A percentile compares a stretch with the other conserved stretches of the same genome.
Conservation (phyloP, 2,113 vertebrate genomes). For the Entosphenus tridentatus region DNA sequence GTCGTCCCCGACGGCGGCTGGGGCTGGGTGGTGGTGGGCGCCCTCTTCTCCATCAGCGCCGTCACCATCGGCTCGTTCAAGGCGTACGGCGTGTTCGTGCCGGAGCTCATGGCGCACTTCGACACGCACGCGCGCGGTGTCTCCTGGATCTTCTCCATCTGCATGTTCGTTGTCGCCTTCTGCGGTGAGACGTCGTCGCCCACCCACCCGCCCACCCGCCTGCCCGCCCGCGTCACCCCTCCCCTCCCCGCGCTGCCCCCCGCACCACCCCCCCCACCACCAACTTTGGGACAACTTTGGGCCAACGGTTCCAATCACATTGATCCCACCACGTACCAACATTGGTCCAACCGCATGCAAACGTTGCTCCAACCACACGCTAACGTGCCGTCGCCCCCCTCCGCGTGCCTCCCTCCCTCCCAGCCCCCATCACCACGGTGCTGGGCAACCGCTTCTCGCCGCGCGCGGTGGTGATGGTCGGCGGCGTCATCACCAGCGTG, state of each 20-base stretch:
- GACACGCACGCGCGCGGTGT: constrained; percentile 59
- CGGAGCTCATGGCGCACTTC: constrained; percentile 59
- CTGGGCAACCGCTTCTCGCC: constrained; percentile 58
- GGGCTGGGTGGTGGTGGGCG: constrained; percentile 60
- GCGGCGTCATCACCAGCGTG: constrained; percentile 41
- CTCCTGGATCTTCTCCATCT: constrained; percentile 85
- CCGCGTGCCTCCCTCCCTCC: no score
- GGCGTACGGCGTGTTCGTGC: constrained; percentile 82
- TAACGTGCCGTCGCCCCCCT: no score
- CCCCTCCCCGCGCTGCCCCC: no score
- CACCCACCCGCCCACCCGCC: no score
- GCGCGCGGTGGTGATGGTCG: constrained; percentile 54
- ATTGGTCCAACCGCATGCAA: no score
- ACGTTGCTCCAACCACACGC: no score
- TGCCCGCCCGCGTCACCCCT: no score
- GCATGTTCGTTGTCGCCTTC: constrained; percentile 37
- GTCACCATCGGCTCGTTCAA: constrained; percentile 81
- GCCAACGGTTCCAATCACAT: no score
- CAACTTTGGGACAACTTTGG: no score
- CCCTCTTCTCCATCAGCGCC: constrained; percentile 63
- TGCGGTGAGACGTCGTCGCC: no score
- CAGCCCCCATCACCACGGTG: constrained; percentile 56
- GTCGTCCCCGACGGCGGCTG: constrained; percentile 64
- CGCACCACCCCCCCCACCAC: no score
- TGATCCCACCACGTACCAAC: no score